Percentiles rank a stretch among this genome's conserved stretches.
These are phyloP conservation scores for Cheilinus undulatus DNA, from an alignment of 2,113 vertebrate genomes.

Conservation along the genomic window DNA sequence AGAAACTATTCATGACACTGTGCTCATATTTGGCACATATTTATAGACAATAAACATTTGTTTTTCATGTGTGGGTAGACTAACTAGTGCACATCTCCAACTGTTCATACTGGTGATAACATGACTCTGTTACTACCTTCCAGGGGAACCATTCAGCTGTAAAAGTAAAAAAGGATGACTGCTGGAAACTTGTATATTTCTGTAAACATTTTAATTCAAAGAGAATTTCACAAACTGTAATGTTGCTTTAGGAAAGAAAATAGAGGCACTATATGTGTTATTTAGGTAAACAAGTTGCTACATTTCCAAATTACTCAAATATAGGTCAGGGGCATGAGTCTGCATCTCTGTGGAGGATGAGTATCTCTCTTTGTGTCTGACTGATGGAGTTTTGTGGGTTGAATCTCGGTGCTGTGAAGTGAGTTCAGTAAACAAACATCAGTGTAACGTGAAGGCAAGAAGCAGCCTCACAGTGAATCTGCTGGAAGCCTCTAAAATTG, in stretches of 20 bases:
- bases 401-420: constrained; percentile 44
- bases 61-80: not conserved
- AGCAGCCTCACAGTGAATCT: constrained; percentile 21
- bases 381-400: constrained; percentile 36
- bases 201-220: constrained; percentile 17
- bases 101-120: not conserved
- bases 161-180: not conserved
- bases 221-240: not conserved
- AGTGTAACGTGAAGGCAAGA: constrained; percentile 42
- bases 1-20: not conserved
- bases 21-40: not conserved
- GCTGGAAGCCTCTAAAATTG: constrained; percentile 49
- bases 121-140: not conserved
- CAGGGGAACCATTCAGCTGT: not conserved
- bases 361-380: constrained; percentile 21
- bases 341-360: constrained; percentile 37
- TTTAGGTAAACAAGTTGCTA: constrained; percentile 47
- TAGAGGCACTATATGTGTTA: constrained; percentile 38
- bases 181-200: constrained; percentile 9
- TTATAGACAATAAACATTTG: not conserved
- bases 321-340: constrained; percentile 57
- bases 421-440: constrained; percentile 67
- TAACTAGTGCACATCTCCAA: not conserved
- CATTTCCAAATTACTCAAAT: constrained; percentile 56
- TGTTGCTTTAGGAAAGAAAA: constrained; percentile 33